phyloP scores from a whole-genome alignment of 2,113 vertebrate species.

The Callospermophilus lateralis region DNA sequence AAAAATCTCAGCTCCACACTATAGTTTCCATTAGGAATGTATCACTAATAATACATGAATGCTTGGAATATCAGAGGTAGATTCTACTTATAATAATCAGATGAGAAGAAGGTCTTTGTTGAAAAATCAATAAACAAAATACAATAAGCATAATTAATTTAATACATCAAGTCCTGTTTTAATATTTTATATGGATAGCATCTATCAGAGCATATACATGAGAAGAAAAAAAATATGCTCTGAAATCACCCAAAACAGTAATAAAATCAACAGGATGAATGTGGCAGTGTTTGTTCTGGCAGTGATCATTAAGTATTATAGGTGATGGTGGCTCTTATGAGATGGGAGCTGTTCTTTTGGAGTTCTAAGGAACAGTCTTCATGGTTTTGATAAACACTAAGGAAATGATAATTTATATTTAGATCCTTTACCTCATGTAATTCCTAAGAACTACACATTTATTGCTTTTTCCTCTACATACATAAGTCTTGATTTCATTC shows the following conservation, averaged over 20 bases:
- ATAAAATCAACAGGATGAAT: neutral
- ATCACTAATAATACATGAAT: neutral
- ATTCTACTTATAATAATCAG: neutral
- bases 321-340: neutral
- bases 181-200: neutral
- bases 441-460: conserved; percentile 11
- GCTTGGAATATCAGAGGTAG: neutral
- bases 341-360: neutral
- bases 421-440: neutral
- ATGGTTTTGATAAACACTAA: neutral
- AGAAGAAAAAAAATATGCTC: neutral
- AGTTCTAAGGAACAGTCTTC: neutral
- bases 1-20: neutral
- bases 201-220: neutral
- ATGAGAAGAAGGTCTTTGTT: neutral
- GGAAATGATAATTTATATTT: neutral
- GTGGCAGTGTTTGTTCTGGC: neutral
- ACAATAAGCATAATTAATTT: neutral
- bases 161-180: neutral
- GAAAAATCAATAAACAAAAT: neutral
- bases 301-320: neutral
- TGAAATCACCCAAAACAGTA: neutral
- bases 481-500: conserved; percentile 17
- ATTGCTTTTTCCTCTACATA: neutral
- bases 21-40: neutral